Conservation (phyloP, 2,888 invertebrate species). For the Tipula helvola region DNA sequence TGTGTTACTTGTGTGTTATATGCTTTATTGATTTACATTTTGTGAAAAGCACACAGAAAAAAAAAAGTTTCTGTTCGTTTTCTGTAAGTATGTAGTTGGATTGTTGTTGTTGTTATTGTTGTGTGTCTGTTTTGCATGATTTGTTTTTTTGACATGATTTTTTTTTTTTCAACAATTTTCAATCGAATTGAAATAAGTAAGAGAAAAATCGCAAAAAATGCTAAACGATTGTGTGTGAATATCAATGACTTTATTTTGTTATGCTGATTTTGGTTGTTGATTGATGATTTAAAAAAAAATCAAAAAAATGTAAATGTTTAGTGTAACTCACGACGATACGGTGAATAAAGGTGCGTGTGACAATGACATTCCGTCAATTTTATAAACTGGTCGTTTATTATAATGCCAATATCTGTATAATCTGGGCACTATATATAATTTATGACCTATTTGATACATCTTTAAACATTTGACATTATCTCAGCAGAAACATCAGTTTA, state of each 20-base stretch:
- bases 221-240: constrained; percentile 4
- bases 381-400: neutral
- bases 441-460: neutral
- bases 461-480: neutral
- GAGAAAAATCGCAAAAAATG: neutral
- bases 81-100: neutral
- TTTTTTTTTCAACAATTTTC: neutral
- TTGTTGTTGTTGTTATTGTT: neutral
- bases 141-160: neutral
- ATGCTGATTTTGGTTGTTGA: neutral
- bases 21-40: neutral
- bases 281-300: neutral
- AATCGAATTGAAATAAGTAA: neutral
- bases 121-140: neutral
- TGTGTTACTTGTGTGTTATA: neutral
- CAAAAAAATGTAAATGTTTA: neutral
- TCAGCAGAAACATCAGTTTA: neutral
- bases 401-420: neutral
- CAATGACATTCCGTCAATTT: neutral
- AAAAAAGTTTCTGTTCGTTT: neutral
- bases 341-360: neutral
- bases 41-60: neutral
- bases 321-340: neutral
- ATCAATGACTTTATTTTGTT: neutral
- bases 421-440: neutral